phyloP scores from a whole-genome alignment of 2,888 invertebrate genomes.

The Muschampia plurimacula region DNA sequence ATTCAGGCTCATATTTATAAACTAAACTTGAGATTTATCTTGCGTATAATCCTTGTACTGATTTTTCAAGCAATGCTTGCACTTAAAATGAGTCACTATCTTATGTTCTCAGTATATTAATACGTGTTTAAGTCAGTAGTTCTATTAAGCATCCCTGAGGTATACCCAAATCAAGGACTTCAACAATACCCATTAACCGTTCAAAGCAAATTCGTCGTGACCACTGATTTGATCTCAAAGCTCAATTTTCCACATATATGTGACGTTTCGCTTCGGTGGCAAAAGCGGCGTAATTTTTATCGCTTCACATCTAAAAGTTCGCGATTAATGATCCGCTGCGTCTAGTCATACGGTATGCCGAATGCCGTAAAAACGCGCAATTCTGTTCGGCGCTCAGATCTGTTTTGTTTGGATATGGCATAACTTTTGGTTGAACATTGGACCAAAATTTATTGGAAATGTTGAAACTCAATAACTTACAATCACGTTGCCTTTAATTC shows the following conservation, averaged over 20 bases:
- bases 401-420: conserved; percentile 36
- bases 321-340: conserved; percentile 81
- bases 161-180: not conserved
- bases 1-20: too few relatives aligned
- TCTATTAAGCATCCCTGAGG: not conserved
- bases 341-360: conserved; percentile 84
- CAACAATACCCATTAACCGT: not conserved
- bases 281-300: conserved; percentile 76
- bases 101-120: too few relatives aligned
- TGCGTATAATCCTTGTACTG: too few relatives aligned
- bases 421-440: not conserved
- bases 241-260: conserved; percentile 1
- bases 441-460: not conserved
- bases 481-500: not conserved
- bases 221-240: not conserved
- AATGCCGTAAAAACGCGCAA: conserved; percentile 84
- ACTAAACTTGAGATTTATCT: too few relatives aligned
- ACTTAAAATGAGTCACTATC: too few relatives aligned
- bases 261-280: conserved; percentile 22
- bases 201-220: not conserved
- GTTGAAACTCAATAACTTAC: not conserved
- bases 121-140: not conserved
- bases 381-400: conserved; percentile 62
- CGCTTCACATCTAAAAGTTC: conserved; percentile 79
- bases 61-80: too few relatives aligned